Evolutionary conservation across 2,888 invertebrate genomes (phyloP), one percentile per base, ranked within the genome.

Genomic region (Caenorhabditis drosophilae): DNA sequence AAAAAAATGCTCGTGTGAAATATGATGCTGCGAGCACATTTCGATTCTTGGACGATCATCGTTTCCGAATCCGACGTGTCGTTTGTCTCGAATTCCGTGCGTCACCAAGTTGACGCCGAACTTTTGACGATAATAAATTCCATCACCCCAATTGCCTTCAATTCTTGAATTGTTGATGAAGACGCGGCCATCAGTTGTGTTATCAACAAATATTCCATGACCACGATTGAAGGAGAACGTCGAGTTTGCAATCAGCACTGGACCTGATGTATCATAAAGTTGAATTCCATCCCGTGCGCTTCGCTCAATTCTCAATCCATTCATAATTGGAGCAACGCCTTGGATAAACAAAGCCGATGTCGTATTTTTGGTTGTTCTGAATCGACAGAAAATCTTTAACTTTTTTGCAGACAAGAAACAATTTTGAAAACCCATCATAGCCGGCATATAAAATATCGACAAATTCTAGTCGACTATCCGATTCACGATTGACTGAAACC

Each of bases 271-370:
- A 70, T 89, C 88, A 2, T 92, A 92, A 73, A 93, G 88, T 84
- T 94, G 94, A 70, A 96, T 89, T 11, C 92, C 98, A 82, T 94
- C 94, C 84, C 91, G 93, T 1, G 95, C 95, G 11, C 93, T 92
- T 84, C 91, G 89, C 41, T 89, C 88, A 73, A 98, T 89, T 71
- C 90, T 89, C 59, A 96, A 87, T 76, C 91, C 89, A 76, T 90
- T 89, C 88, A 97, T 89, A 50, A 89, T 87, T 0, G 98, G 98
- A 1, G 96, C 93, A 27, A 92, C 89, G 22, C 94, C 94, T 73
- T 90, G 88, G n/a, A 92, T 88, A 83, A 92, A 90, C 78, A 96
- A 85, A 2, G 93, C 92, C 68, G 93, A 90, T 1, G 84, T 84
- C 4, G 80, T 78, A 67, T 84, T 83, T 25, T 83, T 83, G 15